Evolutionary conservation across 2,113 vertebrate species (phyloP), one percentile per base, ranked within the genome.

Genomic region (Onychorhynchus coronatus): DNA sequence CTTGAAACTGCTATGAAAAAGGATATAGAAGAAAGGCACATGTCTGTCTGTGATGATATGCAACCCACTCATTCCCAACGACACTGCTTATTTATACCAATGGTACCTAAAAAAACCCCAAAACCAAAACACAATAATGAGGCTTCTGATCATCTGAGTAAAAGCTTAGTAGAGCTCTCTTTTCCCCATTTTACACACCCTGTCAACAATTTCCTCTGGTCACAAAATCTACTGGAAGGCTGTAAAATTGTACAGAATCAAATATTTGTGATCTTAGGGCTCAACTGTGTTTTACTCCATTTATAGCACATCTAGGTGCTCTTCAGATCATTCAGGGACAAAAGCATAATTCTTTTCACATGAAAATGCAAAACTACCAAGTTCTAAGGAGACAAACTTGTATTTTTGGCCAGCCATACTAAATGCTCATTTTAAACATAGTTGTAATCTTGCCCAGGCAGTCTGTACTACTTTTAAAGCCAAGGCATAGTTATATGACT

Each of bases 21-120:
- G 5, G 31, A 55, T 75, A 52, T 28, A 66, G 27, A 74, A 81
- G 15, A 49, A 82, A 72, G 8, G 12, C 23, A n/a, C 3, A 3
- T 3, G 6, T 15, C 9, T 10, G 1, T 39, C 35, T 74, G 14
- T 58, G 31, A 37, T 6, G 17, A 24, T 12, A 20, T 19, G 44
- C 3, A 41, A 46, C 3, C 12, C 59, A 28, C 8, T 46, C 2
- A 2, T 37, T 72, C 44, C 8, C 15, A 55, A 3, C 6, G 0
- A 62, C 23, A 14, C 5, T 31, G 7, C 13, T 63, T 46, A 24
- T 53, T 85, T 61, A n/a, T 44, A 50, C 0, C 33, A 52, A 35
- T 24, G 4, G 6, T 18, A 52, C 11, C 12, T 50, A 22, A 23
- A 33, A 28, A 44, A 18, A 18, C 7, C 5, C 5, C 27, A 8